A percentile compares a stretch with the other conserved stretches of the same genome.
Evolutionary conservation across 2,888 invertebrate genomes (phyloP).

Genomic region (Mythimna albipuncta): DNA sequence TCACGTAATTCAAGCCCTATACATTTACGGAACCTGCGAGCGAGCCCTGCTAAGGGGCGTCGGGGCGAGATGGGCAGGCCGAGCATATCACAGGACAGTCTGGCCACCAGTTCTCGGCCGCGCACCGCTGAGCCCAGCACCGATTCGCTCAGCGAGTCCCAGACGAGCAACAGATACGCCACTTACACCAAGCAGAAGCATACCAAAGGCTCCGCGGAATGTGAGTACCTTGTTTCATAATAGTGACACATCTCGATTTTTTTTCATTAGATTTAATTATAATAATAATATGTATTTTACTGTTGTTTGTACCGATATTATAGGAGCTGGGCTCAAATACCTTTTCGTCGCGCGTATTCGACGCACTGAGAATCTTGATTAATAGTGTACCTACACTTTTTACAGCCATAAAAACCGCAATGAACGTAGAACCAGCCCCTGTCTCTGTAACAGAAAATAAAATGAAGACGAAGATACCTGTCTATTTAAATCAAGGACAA

Average conservation of each 20-base stretch:
- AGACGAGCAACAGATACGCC: slow-evolving; percentile 82
- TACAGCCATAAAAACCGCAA: slow-evolving; percentile 70
- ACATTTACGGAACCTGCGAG: slow-evolving; percentile 81
- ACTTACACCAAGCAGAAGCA: slow-evolving; percentile 83
- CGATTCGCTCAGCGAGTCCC: slow-evolving; percentile 85
- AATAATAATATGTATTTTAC: neutral
- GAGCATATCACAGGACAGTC: slow-evolving; percentile 87
- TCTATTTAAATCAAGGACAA: slow-evolving; percentile 72
- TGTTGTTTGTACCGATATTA: neutral
- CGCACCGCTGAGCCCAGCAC: slow-evolving; percentile 87
- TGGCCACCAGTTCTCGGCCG: slow-evolving; percentile 84
- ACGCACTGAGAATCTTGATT: neutral
- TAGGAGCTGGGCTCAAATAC: neutral
- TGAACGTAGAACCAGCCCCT: slow-evolving; percentile 56
- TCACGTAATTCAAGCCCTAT: slow-evolving; percentile 93
- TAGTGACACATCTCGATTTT: neutral
- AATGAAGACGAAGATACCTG: slow-evolving; percentile 80
- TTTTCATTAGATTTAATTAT: neutral
- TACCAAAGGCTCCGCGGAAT: slow-evolving; percentile 74
- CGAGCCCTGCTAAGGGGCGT: slow-evolving; percentile 75
- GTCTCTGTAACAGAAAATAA: slow-evolving; percentile 51
- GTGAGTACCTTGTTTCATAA: slow-evolving; percentile 71
- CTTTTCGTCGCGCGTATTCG: neutral
- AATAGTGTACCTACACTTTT: slow-evolving; percentile 6
- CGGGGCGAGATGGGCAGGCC: slow-evolving; percentile 76